phyloP scores from a whole-genome alignment of 2,113 vertebrate species.

The Syngnathus floridae region DNA sequence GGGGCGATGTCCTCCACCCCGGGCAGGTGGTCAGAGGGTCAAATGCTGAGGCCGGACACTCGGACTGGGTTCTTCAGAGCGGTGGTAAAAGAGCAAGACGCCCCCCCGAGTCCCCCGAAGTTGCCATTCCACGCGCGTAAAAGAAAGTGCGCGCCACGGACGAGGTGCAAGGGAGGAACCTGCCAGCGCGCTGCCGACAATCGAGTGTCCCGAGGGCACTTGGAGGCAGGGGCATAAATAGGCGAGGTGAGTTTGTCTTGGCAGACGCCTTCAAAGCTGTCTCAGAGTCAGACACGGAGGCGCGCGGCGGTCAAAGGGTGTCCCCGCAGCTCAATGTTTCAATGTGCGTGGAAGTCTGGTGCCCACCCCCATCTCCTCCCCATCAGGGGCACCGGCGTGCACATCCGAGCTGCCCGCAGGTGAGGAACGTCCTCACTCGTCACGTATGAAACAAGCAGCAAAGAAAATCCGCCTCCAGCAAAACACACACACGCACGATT shows the following conservation, averaged over 20 bases:
- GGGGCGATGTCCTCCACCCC: constrained; percentile 14
- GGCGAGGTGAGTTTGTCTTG: constrained; percentile 83
- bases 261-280: constrained; percentile 72
- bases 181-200: constrained; percentile 41
- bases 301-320: constrained; percentile 70
- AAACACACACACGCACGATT: too few species aligned
- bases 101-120: constrained; percentile 56
- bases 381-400: neutral
- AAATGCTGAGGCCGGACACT: neutral
- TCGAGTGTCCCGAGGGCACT: constrained; percentile 55
- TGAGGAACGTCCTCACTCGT: neutral
- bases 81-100: constrained; percentile 46
- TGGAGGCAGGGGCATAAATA: constrained; percentile 80
- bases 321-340: constrained; percentile 49
- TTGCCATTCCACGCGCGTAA: constrained; percentile 73
- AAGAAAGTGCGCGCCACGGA: constrained; percentile 47
- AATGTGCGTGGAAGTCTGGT: constrained; percentile 52
- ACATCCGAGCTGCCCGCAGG: neutral
- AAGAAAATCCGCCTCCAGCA: too few species aligned
- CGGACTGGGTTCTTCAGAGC: constrained; percentile 29
- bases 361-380: constrained; percentile 59
- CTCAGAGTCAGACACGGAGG: constrained; percentile 47
- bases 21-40: constrained; percentile 12
- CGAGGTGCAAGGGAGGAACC: constrained; percentile 25
- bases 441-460: too few species aligned